Base-by-base conservation (phyloP, 1,140 invertebrate species). In the Plectrocnemia conspersa region DNA sequence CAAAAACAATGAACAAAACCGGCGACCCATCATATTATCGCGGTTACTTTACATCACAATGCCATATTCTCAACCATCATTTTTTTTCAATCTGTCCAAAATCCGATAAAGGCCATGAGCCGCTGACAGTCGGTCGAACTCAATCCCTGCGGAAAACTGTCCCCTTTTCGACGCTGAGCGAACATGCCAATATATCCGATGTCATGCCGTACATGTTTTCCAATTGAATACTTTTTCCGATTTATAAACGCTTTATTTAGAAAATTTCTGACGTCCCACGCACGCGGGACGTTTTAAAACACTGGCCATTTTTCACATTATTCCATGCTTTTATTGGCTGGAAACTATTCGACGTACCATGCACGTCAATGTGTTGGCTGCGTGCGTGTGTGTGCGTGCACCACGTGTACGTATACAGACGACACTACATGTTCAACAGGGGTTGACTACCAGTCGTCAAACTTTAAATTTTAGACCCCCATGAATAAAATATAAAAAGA, bases 1-100 rank as follows among this genome's bases (percentile, higher is more conserved):
- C 23, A 15, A 50, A 50, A 50, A 50, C 47, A 50, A 50, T 38
- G 47, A 50, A 38, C 32, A 24, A 11, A 35, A 15, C 33, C 47
- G n/a, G 22, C 29, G 46, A 35, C 46, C 19, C 3, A 6, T 50
- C 47, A 50, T 50, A 38, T 38, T 50, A 47, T 32, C 16, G 35
- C 35, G 2, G 10, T 16, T 46, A 16, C 27, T 46, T 46, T 46
- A 46, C 44, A 46, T 46, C 23, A 46, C 44, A 46, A 46, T 15
- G 32, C 27, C 24, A 19, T n/a, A n/a, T n/a, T n/a, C n/a, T n/a
- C n/a, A n/a, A n/a, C n/a, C n/a, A n/a, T n/a, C n/a, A n/a, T n/a
- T n/a, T n/a, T n/a, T n/a, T 29, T 46, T 46, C 27, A 29, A 16
- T n/a, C 19, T 13, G 24, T 46, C 44, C 27, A 19, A 11, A 11